Evolutionary conservation across 2,888 invertebrate genomes (phyloP).

Genomic region (Zygaena filipendulae): DNA sequence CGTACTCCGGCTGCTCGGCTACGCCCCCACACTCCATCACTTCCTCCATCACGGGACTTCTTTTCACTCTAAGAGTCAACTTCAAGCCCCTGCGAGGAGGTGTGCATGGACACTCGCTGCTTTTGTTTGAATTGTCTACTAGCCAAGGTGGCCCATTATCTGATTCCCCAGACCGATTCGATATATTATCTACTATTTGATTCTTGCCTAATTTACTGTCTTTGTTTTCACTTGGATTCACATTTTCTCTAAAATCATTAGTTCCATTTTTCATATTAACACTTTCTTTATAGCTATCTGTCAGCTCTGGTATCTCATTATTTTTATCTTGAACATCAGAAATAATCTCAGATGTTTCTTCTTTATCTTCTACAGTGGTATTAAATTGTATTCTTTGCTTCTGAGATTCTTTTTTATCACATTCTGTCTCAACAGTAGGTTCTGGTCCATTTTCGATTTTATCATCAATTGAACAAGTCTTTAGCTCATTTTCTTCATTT

Average conservation of each 20-base stretch:
- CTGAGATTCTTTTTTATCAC: constrained; percentile 53
- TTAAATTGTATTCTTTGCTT: constrained; percentile 27
- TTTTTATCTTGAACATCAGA: neutral
- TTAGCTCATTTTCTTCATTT: constrained; percentile 22
- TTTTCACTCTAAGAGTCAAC: constrained; percentile 86
- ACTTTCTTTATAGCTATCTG: constrained; percentile 29
- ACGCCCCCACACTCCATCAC: constrained; percentile 80
- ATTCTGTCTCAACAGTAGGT: constrained; percentile 21
- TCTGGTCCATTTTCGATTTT: neutral
- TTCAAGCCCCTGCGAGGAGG: constrained; percentile 75
- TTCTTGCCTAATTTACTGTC: constrained; percentile 48
- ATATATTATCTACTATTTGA: constrained; percentile 42
- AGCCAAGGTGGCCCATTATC: constrained; percentile 50
- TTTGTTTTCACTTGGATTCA: constrained; percentile 55
- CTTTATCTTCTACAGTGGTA: constrained; percentile 23
- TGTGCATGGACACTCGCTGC: constrained; percentile 63
- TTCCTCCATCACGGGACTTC: constrained; percentile 87
- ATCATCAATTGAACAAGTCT: constrained; percentile 24
- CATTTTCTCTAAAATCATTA: constrained; percentile 63
- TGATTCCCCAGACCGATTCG: constrained; percentile 40
- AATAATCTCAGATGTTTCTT: constrained; percentile 25
- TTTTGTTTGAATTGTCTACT: constrained; percentile 53
- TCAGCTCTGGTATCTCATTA: constrained; percentile 7
- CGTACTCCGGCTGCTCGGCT: constrained; percentile 75
- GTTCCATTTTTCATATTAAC: constrained; percentile 53